Evolutionary conservation across 2,113 vertebrate genomes (phyloP).

Genomic region (Malurus elegans): DNA sequence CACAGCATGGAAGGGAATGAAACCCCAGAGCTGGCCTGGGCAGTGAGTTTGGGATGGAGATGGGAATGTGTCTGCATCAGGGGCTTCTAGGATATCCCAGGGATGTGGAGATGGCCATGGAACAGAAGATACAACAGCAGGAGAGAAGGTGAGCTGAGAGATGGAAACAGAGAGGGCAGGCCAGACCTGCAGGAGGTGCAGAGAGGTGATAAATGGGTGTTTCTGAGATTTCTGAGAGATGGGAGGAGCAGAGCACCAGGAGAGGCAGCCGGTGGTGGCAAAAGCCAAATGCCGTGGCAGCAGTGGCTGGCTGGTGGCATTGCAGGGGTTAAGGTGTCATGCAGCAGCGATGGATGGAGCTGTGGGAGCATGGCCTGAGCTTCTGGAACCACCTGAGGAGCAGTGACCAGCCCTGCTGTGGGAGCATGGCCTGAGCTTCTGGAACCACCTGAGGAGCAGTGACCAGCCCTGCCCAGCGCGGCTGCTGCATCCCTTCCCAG

Average conservation of each 20-base stretch:
- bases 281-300: background rate
- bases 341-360: background rate
- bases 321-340: constrained; percentile 4
- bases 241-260: background rate
- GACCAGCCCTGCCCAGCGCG: background rate
- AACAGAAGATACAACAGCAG: background rate
- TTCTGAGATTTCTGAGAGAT: background rate
- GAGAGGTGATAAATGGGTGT: background rate
- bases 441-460: background rate
- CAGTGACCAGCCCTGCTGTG: too few species aligned
- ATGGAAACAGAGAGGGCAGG: background rate
- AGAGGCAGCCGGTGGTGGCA: background rate
- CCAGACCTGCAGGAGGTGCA: background rate
- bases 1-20: background rate
- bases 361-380: background rate
- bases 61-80: background rate
- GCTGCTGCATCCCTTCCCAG: background rate
- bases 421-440: background rate
- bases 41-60: background rate
- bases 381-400: background rate
- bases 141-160: background rate
- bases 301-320: background rate
- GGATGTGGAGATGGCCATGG: background rate
- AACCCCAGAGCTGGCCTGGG: background rate
- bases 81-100: background rate